A percentile compares a stretch with the other conserved stretches of the same genome.
Conservation (phyloP, 2,113 vertebrate genomes). For the Xenopus borealis region DNA sequence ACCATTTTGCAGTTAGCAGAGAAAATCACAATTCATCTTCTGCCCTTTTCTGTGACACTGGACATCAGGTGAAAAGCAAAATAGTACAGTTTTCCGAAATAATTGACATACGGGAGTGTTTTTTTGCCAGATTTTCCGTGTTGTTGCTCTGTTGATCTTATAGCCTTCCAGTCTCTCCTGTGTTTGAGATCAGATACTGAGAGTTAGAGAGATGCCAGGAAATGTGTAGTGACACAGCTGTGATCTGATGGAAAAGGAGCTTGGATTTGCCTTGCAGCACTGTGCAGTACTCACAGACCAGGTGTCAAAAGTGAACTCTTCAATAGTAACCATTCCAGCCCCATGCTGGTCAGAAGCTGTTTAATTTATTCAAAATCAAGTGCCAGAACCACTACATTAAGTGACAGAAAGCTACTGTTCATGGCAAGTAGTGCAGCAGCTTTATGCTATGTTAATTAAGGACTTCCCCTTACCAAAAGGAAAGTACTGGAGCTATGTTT, state of each 20-base stretch:
- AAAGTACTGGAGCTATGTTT: too few relatives aligned
- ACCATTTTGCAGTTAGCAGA: neutral
- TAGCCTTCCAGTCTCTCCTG: conserved; percentile 56
- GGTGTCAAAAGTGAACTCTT: conserved; percentile 38
- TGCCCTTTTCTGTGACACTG: conserved; percentile 58
- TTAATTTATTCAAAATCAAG: too few relatives aligned
- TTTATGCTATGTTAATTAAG: too few relatives aligned
- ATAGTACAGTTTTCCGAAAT: conserved; percentile 58
- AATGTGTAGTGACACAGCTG: conserved; percentile 27
- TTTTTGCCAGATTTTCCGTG: conserved; percentile 60
- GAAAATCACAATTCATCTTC: conserved; percentile 1
- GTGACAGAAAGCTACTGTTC: too few relatives aligned
- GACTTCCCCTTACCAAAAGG: too few relatives aligned
- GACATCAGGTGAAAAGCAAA: conserved; percentile 62
- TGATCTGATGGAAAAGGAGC: conserved; percentile 11
- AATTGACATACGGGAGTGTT: conserved; percentile 61
- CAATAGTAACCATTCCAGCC: neutral
- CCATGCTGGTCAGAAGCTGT: neutral
- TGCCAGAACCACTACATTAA: too few relatives aligned
- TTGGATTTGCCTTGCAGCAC: conserved; percentile 34
- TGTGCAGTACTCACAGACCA: conserved; percentile 23
- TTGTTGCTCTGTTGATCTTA: conserved; percentile 62
- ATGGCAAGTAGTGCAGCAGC: too few relatives aligned
- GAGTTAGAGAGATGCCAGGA: conserved; percentile 17
- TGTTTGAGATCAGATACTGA: conserved; percentile 40